phyloP scores from a whole-genome alignment of 2,888 invertebrate genomes.

The Leptinotarsa rubiginosa region DNA sequence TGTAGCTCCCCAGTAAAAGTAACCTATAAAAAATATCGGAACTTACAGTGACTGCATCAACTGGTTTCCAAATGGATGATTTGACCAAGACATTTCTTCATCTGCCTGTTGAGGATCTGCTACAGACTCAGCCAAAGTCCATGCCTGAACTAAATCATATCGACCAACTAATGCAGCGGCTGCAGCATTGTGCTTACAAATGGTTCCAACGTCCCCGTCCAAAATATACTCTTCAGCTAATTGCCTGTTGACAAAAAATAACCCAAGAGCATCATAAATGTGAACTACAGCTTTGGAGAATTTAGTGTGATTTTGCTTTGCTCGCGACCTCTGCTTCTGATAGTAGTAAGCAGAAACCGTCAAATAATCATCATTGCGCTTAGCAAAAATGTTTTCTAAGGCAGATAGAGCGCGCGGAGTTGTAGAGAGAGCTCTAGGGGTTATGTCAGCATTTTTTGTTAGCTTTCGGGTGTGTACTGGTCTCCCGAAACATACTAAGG shows the following conservation, averaged over 20 bases:
- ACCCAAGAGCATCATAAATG: slow-evolving; percentile 78
- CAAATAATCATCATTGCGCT: slow-evolving; percentile 60
- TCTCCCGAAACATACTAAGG: slow-evolving; percentile 86
- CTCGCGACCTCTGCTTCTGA: slow-evolving; percentile 65
- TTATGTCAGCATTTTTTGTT: slow-evolving; percentile 79
- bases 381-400: slow-evolving; percentile 68
- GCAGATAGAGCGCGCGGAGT: slow-evolving; percentile 86
- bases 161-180: slow-evolving; percentile 81
- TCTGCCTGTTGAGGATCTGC: slow-evolving; percentile 68
- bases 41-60: slow-evolving; percentile 88
- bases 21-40: not conserved
- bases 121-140: slow-evolving; percentile 85
- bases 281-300: slow-evolving; percentile 73
- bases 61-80: slow-evolving; percentile 88
- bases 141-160: slow-evolving; percentile 86
- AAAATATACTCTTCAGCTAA: slow-evolving; percentile 87
- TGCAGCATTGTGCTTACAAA: slow-evolving; percentile 85
- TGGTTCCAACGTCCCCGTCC: slow-evolving; percentile 71
- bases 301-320: slow-evolving; percentile 61
- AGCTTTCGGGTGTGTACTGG: slow-evolving; percentile 75
- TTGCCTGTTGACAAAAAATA: slow-evolving; percentile 83
- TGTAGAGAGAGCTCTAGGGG: slow-evolving; percentile 82
- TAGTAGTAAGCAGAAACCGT: slow-evolving; percentile 82
- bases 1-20: not conserved
- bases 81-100: slow-evolving; percentile 80